Percentiles rank a stretch among this genome's conserved stretches.
These are phyloP conservation scores for Nothocercus nigrocapillus DNA, from an alignment of 2,113 vertebrate genomes.

Conservation along the genomic window DNA sequence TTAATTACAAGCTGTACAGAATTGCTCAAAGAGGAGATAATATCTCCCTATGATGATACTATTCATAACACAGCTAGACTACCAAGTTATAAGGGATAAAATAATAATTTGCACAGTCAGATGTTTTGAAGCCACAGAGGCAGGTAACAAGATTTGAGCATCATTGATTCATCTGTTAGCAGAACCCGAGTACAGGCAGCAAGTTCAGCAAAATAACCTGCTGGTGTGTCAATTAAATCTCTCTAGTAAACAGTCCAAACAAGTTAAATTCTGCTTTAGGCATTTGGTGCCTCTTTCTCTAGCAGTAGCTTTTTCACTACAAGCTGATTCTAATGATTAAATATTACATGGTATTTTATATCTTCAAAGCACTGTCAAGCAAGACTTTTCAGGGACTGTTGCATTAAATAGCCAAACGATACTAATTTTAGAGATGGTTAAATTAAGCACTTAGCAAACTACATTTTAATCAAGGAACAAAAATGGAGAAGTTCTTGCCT, in stretches of 20 bases:
- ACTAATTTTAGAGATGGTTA: not conserved
- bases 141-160: conserved; percentile 49
- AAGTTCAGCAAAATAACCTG: conserved; percentile 31
- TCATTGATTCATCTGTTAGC: conserved; percentile 10
- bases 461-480: not conserved
- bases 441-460: not conserved
- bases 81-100: conserved; percentile 18
- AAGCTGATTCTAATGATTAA: not conserved
- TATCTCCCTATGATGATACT: conserved; percentile 1
- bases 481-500: not conserved
- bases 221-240: conserved; percentile 35
- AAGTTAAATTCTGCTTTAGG: not conserved
- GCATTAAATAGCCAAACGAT: not conserved
- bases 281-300: not conserved
- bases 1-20: conserved; percentile 54
- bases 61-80: conserved; percentile 22
- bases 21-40: conserved; percentile 26
- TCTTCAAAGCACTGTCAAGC: not conserved
- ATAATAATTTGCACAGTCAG: conserved; percentile 59
- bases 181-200: not conserved
- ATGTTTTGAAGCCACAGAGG: conserved; percentile 41
- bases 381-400: not conserved
- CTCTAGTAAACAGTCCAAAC: conserved; percentile 16
- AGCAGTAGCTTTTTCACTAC: not conserved
- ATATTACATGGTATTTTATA: not conserved